These are phyloP conservation scores for Riptortus pedestris DNA, from an alignment of 1,140 invertebrate genomes.

Conservation along the genomic window DNA sequence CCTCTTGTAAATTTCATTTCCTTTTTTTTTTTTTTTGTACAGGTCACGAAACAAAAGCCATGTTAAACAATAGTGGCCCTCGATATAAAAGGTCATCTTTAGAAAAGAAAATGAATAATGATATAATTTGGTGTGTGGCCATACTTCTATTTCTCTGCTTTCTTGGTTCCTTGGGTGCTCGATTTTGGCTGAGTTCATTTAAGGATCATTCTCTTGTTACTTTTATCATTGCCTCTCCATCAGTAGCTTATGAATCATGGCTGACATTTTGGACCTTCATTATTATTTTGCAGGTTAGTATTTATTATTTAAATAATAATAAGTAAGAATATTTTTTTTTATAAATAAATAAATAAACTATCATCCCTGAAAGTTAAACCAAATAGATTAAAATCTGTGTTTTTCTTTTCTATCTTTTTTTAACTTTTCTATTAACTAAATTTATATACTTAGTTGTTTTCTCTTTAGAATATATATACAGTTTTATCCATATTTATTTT, in stretches of 20 bases:
- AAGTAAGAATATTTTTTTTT: too few relatives aligned
- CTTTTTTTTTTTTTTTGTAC: constrained; percentile 2
- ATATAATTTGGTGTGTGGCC: constrained; percentile 93
- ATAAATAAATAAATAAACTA: too few relatives aligned
- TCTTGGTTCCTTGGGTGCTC: constrained; percentile 79
- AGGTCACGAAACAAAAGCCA: constrained; percentile 95
- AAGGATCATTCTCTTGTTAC: constrained; percentile 42
- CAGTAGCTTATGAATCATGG: constrained; percentile 58
- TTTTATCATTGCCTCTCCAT: constrained; percentile 46
- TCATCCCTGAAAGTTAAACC: too few relatives aligned
- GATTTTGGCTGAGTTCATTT: constrained; percentile 64
- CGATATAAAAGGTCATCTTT: constrained; percentile 87
- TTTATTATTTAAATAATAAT: constrained; percentile 19
- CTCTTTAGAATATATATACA: background rate
- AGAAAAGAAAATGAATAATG: constrained; percentile 87
- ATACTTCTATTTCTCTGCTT: constrained; percentile 84
- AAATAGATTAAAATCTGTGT: too few relatives aligned
- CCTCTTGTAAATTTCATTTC: too few relatives aligned
- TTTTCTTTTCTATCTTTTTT: too few relatives aligned
- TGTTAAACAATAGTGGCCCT: constrained; percentile 93
- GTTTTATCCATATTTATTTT: too few relatives aligned
- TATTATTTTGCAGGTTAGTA: constrained; percentile 77
- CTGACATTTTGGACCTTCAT: constrained; percentile 90
- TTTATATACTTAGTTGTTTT: constrained; percentile 15
- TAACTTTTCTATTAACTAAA: too few relatives aligned